Conservation (phyloP, 2,797 vertebrate species). For the Columba guinea region DNA sequence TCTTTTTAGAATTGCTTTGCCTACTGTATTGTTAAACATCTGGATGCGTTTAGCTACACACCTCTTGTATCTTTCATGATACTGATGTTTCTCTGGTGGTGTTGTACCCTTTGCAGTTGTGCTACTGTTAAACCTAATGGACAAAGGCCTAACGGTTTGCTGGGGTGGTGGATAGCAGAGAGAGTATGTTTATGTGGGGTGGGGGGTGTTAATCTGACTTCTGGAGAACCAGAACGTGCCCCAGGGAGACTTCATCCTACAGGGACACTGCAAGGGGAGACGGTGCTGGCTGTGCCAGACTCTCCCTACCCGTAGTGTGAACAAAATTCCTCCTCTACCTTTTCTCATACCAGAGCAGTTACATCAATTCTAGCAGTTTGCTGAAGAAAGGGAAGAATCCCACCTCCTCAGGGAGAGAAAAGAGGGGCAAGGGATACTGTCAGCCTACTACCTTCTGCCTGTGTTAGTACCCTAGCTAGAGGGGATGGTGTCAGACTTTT, state of each 20-base stretch:
- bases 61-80: neutral
- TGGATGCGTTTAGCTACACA: accelerated
- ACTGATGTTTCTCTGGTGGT: neutral
- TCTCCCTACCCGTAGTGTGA: accelerated
- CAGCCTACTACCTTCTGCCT: neutral
- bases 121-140: neutral
- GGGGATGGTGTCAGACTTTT: neutral
- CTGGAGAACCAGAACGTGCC: neutral
- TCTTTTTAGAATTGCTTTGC: neutral
- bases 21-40: neutral
- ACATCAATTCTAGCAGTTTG: neutral
- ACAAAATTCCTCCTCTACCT: neutral
- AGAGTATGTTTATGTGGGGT: neutral
- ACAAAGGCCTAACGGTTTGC: neutral
- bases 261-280: neutral
- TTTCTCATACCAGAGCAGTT: neutral
- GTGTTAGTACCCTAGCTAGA: neutral
- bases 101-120: neutral
- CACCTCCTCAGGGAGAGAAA: neutral
- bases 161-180: neutral
- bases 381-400: neutral
- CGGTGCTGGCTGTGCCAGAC: neutral
- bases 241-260: neutral
- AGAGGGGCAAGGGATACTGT: neutral
- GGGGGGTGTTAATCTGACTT: neutral